These are phyloP conservation scores for Athripsodes cinereus DNA, from an alignment of 2,888 invertebrate genomes.

Conservation along the genomic window DNA sequence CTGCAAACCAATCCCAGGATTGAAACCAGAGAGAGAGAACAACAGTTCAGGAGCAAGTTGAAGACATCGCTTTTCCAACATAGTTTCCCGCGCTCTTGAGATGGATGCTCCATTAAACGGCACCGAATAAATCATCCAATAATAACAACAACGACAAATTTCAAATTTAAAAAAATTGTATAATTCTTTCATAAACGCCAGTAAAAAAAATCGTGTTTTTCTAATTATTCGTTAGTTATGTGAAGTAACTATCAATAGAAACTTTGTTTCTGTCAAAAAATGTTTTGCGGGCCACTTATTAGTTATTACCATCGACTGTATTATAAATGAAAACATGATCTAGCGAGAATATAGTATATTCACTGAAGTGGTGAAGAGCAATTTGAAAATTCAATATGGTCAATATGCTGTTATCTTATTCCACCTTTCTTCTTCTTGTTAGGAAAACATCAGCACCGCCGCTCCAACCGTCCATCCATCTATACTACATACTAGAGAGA, in stretches of 20 bases:
- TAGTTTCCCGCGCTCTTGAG: too few species aligned
- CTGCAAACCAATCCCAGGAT: too few species aligned
- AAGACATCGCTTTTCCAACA: too few species aligned
- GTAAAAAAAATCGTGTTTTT: too few species aligned
- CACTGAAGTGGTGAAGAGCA: background rate
- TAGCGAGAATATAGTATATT: background rate
- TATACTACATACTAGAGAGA: too few species aligned
- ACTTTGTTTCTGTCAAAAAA: too few species aligned
- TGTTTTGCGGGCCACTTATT: background rate
- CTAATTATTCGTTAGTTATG: too few species aligned
- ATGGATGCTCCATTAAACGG: too few species aligned
- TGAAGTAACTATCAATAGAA: too few species aligned
- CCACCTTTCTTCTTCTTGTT: background rate
- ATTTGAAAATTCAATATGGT: slow-evolving; percentile 10
- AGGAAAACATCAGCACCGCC: slow-evolving; percentile 9
- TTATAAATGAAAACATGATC: background rate
- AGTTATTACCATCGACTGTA: background rate
- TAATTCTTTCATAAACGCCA: too few species aligned
- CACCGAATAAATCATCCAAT: background rate
- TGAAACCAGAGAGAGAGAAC: background rate
- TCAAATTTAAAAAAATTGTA: too few species aligned
- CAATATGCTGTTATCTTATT: background rate
- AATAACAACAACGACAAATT: background rate
- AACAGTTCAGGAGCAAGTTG: background rate
- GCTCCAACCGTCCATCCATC: background rate